Evolutionary conservation across 2,888 invertebrate species (phyloP).

Genomic region (Nymphalis c-album): DNA sequence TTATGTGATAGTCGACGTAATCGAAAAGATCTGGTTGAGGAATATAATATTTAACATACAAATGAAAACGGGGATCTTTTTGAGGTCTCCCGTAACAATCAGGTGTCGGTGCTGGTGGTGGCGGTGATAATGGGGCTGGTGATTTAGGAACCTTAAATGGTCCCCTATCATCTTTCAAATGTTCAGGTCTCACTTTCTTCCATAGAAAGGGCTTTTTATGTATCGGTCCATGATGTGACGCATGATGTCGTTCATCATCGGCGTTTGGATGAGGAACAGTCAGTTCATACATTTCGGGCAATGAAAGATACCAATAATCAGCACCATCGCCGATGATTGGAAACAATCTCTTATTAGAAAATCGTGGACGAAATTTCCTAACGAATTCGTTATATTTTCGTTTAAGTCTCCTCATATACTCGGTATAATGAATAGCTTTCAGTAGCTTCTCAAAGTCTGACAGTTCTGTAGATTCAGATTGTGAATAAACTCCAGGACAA

Average conservation of each 20-base stretch:
- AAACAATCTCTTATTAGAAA: constrained; percentile 70
- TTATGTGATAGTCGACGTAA: constrained; percentile 71
- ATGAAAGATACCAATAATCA: constrained; percentile 76
- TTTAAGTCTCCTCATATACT: constrained; percentile 70
- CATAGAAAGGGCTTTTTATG: constrained; percentile 72
- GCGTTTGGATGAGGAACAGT: constrained; percentile 50
- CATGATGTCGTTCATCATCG: constrained; percentile 52
- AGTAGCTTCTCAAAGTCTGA: constrained; percentile 71
- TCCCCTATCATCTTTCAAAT: constrained; percentile 52
- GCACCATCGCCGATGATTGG: constrained; percentile 73
- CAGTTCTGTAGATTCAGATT: constrained; percentile 57
- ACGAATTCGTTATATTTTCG: constrained; percentile 73
- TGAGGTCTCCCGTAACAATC: constrained; percentile 39
- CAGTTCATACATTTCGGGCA: constrained; percentile 75
- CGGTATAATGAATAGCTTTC: constrained; percentile 68
- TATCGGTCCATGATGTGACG: constrained; percentile 59
- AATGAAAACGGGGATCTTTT: constrained; percentile 67
- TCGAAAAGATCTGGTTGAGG: constrained; percentile 70
- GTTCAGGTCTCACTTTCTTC: constrained; percentile 55
- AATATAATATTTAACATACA: constrained; percentile 69
- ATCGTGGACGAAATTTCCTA: constrained; percentile 66
- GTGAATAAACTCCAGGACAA: constrained; percentile 68
- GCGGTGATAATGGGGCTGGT: constrained; percentile 37
- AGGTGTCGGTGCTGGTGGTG: constrained; percentile 54
- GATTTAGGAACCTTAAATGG: constrained; percentile 56